Percentiles rank a stretch among this genome's conserved stretches.
These are phyloP conservation scores for Archaeoteleia sp. DNA, from an alignment of 2,888 invertebrate genomes.

Conservation along the genomic window DNA sequence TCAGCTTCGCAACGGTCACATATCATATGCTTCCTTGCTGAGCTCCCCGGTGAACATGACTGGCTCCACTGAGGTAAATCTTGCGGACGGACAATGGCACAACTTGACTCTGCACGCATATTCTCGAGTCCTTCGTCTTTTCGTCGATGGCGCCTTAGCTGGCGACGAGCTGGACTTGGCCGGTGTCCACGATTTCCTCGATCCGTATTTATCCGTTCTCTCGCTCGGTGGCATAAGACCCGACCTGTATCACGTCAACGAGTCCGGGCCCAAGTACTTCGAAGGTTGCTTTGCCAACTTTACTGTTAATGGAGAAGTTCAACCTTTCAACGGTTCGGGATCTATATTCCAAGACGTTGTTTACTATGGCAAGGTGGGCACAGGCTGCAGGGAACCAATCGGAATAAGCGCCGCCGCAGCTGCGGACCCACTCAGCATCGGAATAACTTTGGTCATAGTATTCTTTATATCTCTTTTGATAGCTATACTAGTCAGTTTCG, in stretches of 20 bases:
- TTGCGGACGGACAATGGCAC: constrained; percentile 93
- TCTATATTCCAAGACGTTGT: constrained; percentile 84
- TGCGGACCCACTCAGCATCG: constrained; percentile 92
- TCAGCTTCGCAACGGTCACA: constrained; percentile 82
- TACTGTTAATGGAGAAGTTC: constrained; percentile 90
- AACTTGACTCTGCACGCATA: constrained; percentile 86
- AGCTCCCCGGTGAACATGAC: constrained; percentile 90
- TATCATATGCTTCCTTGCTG: constrained; percentile 87
- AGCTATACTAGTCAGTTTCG: constrained; percentile 91
- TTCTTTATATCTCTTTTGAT: constrained; percentile 94
- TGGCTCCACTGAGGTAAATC: constrained; percentile 78
- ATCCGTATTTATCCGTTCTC: constrained; percentile 89
- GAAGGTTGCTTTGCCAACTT: constrained; percentile 94
- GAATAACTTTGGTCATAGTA: constrained; percentile 93
- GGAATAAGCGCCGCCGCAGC: constrained; percentile 84
- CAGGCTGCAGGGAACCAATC: constrained; percentile 85
- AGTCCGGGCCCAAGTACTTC: constrained; percentile 80
- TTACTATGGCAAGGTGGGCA: constrained; percentile 83
- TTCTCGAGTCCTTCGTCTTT: constrained; percentile 82
- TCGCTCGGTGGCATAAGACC: constrained; percentile 86
- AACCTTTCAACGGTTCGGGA: constrained; percentile 92
- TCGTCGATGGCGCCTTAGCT: constrained; percentile 82
- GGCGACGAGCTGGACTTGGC: constrained; percentile 92
- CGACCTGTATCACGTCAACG: constrained; percentile 78
- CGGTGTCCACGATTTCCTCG: constrained; percentile 93